Conservation (phyloP, 2,888 invertebrate species). For the Hymenopus coronatus region DNA sequence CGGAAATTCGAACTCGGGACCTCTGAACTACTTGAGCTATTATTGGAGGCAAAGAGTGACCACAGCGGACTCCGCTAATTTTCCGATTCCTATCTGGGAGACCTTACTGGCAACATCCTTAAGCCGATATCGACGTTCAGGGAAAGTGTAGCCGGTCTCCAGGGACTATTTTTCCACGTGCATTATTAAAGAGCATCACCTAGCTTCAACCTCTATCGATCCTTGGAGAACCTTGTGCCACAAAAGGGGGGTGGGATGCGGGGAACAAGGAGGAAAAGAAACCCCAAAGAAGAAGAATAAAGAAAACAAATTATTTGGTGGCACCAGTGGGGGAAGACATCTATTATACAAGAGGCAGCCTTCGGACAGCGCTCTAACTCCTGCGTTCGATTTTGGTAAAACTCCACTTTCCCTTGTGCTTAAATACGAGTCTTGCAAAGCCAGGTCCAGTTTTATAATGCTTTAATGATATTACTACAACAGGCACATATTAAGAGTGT, state of each 20-base stretch:
- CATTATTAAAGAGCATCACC: constrained; percentile 15
- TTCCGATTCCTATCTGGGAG: background rate
- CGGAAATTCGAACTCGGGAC: too few relatives aligned
- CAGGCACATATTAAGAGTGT: too few relatives aligned
- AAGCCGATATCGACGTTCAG: background rate
- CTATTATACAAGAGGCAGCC: background rate
- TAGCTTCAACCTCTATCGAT: background rate
- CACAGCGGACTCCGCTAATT: background rate
- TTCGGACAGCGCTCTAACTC: background rate
- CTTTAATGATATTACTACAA: too few relatives aligned
- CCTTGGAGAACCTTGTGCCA: constrained; percentile 4
- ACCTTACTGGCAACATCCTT: background rate
- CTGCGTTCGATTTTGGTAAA: background rate
- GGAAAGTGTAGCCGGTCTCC: background rate
- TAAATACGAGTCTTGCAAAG: too few relatives aligned
- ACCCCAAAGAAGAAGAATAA: background rate
- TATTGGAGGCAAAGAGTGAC: background rate
- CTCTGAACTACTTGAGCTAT: background rate
- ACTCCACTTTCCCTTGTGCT: background rate
- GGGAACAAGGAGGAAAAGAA: background rate
- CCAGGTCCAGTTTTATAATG: too few relatives aligned
- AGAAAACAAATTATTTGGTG: background rate
- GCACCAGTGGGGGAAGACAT: background rate
- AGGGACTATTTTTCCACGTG: background rate
- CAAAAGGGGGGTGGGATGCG: background rate